A percentile compares a stretch with the other conserved stretches of the same genome.
These are phyloP conservation scores for Pipistrellus pipistrellus DNA, from an alignment of 2,797 vertebrate genomes.

Conservation along the genomic window DNA sequence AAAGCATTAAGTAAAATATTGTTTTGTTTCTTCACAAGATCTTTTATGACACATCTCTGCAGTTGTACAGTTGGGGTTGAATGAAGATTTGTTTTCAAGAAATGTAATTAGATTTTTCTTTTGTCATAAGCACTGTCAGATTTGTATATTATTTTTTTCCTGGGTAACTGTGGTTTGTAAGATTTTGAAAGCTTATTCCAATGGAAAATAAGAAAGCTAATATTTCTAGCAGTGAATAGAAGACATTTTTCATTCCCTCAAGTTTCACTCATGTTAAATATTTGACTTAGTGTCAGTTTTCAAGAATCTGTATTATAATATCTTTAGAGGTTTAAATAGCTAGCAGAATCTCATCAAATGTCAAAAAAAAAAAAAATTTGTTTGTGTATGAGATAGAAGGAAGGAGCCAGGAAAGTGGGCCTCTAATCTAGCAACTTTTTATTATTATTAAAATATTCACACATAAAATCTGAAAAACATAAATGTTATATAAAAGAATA, in stretches of 20 bases:
- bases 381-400: not conserved
- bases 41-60: slow-evolving; percentile 55
- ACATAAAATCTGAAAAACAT: slow-evolving; percentile 36
- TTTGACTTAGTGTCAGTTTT: slow-evolving; percentile 71
- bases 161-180: slow-evolving; percentile 57
- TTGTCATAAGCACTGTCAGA: slow-evolving; percentile 71
- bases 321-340: slow-evolving; percentile 47
- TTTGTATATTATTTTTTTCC: slow-evolving; percentile 62
- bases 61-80: slow-evolving; percentile 31
- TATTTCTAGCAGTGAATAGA: slow-evolving; percentile 59
- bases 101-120: slow-evolving; percentile 80
- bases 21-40: slow-evolving; percentile 53
- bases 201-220: slow-evolving; percentile 29
- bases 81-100: slow-evolving; percentile 76
- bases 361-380: slow-evolving; percentile 1
- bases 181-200: slow-evolving; percentile 65
- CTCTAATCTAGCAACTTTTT: not conserved
- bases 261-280: slow-evolving; percentile 61
- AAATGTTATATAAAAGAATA: not conserved
- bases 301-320: slow-evolving; percentile 31
- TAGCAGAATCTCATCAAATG: slow-evolving; percentile 59
- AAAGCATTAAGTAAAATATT: slow-evolving; percentile 48
- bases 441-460: slow-evolving; percentile 40
- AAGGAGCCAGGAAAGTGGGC: not conserved
- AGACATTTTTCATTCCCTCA: slow-evolving; percentile 69